Base-by-base conservation (phyloP, 2,797 vertebrate species). In the Perdix hodgsoniae region DNA sequence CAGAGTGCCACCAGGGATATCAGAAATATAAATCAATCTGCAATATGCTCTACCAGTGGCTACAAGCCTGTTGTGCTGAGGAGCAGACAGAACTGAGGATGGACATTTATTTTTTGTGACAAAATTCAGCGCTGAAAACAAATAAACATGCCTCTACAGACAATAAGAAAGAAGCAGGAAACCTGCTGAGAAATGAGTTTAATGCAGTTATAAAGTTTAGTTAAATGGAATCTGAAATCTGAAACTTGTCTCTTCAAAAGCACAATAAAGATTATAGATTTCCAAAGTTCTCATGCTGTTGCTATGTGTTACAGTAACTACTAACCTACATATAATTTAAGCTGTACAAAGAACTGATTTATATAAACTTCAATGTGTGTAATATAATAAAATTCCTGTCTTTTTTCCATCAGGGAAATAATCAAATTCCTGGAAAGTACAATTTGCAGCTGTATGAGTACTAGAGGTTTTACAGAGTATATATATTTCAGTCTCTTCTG, bases 31-130 rank as follows among this genome's bases (percentile, higher is more conserved):
- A 83, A 85, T 92, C 96, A 92, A 97, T 85, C 75, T 95, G 83
- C 83, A 96, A 64, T 64, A 74, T 59, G 83, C 75, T 93, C 96
- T 88, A 21, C 11, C 5, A 57, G 40, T 40, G 86, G 94, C 95
- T 86, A 77, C 54, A 74, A 78, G 89, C 85, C 81, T 75, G 91
- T 86, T 73, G 67, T 95, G 91, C 94, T 96, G 88, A 95, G 93
- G 93, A 97, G 89, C 96, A 97, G 95, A 96, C 97, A 97, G 65
- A 56, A 52, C 86, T 79, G n/a, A 78, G 64, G 21, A 71, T 83
- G 50, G 64, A 88, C 21, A 44, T 61, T 95, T 91, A 90, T 86
- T 92, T 86, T 86, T 83, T 85, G 61, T 83, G 89, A 91, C 86
- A 89, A 52, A 4, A 37, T 45, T 93, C 79, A 81, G 77, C 88